Conservation (phyloP, 2,113 vertebrate species). For the Dasyurus viverrinus region DNA sequence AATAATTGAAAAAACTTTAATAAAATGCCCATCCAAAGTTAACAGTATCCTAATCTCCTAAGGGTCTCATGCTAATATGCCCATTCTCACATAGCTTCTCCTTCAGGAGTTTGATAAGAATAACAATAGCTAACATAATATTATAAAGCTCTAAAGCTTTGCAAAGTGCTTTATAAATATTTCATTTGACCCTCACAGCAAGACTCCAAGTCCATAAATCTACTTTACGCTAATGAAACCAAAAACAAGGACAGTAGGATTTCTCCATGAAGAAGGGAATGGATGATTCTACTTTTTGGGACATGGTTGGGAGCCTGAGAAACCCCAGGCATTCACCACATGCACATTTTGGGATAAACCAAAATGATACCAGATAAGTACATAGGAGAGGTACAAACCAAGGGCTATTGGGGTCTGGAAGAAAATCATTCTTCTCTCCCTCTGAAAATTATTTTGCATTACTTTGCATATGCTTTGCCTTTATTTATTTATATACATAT, state of each 20-base stretch:
- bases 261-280: background rate
- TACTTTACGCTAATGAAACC: background rate
- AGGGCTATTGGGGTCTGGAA: background rate
- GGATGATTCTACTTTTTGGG: background rate
- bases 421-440: background rate
- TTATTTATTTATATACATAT: background rate
- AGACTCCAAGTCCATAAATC: background rate
- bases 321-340: background rate
- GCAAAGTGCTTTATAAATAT: background rate
- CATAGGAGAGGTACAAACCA: background rate
- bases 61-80: background rate
- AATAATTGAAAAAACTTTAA: background rate
- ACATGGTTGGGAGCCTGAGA: fast-evolving
- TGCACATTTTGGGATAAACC: background rate
- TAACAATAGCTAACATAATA: background rate
- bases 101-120: background rate
- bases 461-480: background rate
- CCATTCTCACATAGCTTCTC: too few relatives aligned
- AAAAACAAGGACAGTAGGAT: background rate
- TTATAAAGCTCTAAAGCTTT: background rate
- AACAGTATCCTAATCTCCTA: background rate
- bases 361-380: background rate
- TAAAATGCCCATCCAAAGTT: background rate
- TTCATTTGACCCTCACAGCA: background rate
- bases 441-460: background rate